A percentile compares a stretch with the other conserved stretches of the same genome.
Evolutionary conservation across 2,888 invertebrate genomes (phyloP).

Genomic region (Calameuta pallipes): DNA sequence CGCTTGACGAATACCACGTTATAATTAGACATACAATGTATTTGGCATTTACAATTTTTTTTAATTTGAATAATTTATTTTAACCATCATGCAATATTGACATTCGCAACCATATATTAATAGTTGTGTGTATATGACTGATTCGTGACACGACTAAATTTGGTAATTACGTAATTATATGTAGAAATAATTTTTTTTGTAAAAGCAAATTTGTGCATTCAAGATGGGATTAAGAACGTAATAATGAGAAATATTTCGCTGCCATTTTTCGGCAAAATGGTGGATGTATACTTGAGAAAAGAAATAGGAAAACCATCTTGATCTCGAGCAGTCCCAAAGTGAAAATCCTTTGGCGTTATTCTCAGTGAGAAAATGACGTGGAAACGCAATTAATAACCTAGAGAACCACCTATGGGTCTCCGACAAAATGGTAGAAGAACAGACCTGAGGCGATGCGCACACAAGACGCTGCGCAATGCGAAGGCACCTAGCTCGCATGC

Average conservation of each 20-base stretch:
- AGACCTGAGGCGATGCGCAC: constrained; percentile 12
- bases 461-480: not conserved
- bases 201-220: not conserved
- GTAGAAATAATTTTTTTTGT: not conserved
- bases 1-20: not conserved
- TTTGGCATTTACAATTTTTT: not conserved
- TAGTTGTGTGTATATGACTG: not conserved
- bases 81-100: not conserved
- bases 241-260: constrained; percentile 28
- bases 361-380: constrained; percentile 38
- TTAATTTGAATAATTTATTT: not conserved
- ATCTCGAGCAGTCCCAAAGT: not conserved
- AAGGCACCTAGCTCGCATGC: constrained; percentile 36
- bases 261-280: constrained; percentile 35
- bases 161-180: not conserved
- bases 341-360: not conserved
- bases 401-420: constrained; percentile 1
- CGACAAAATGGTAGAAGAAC: constrained; percentile 22
- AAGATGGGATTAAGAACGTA: not conserved
- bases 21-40: not conserved
- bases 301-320: not conserved
- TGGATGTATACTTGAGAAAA: constrained; percentile 2
- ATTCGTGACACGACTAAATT: not conserved
- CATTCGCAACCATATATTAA: not conserved
- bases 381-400: constrained; percentile 52